These are phyloP conservation scores for Amphiduros pacificus DNA, from an alignment of 2,888 invertebrate species.

Conservation along the genomic window DNA sequence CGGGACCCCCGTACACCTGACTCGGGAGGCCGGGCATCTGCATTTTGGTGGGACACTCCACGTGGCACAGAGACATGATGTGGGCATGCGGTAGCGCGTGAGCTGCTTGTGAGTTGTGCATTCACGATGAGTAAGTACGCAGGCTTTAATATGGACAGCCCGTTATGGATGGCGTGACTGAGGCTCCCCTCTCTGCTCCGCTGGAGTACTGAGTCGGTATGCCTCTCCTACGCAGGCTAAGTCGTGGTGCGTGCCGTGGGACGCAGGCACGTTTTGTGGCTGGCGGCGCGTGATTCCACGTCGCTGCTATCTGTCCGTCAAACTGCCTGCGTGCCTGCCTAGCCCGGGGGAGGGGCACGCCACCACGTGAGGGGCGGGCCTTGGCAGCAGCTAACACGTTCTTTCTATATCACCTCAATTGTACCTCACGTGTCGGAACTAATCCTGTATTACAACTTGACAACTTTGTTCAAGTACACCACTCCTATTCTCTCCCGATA, in stretches of 20 bases:
- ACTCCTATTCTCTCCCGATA: too few relatives aligned
- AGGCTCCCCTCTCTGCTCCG: neutral
- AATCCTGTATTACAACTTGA: too few relatives aligned
- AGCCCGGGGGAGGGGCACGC: neutral
- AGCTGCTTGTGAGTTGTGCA: neutral
- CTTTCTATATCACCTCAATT: too few relatives aligned
- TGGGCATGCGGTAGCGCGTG: neutral
- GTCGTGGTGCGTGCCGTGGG: neutral
- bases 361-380: neutral
- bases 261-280: neutral
- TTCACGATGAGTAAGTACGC: too few relatives aligned
- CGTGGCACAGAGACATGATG: conserved; percentile 31
- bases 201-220: neutral
- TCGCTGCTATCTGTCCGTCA: neutral
- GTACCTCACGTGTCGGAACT: too few relatives aligned
- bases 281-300: neutral
- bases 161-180: neutral
- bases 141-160: too few relatives aligned
- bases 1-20: conserved; percentile 16
- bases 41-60: conserved; percentile 28
- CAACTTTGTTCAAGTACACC: too few relatives aligned
- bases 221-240: neutral
- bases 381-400: too few relatives aligned
- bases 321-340: neutral
- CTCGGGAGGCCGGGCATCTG: conserved; percentile 18